Percentiles rank a stretch among this genome's conserved stretches.
Evolutionary conservation across 2,113 vertebrate genomes (phyloP).

Genomic region (Alexandromys fortis): DNA sequence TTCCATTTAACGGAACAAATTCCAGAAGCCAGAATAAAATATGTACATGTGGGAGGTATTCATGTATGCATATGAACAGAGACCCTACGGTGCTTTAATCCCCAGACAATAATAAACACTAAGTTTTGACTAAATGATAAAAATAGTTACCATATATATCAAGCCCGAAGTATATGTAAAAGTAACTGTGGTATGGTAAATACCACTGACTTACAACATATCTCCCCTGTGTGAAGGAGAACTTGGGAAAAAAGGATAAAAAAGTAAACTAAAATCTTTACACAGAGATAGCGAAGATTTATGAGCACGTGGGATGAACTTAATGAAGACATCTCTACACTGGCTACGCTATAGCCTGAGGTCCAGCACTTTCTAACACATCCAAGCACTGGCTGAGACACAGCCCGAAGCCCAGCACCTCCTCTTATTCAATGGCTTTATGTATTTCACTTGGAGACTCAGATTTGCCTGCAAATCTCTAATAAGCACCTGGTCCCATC

Average conservation of each 20-base stretch:
- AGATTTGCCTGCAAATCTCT: not conserved
- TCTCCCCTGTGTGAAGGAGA: not conserved
- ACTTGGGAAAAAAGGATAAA: not conserved
- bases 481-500: not conserved
- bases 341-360: not conserved
- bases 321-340: not conserved
- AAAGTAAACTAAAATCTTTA: not conserved
- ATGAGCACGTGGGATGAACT: constrained; percentile 13
- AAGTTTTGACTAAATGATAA: not conserved
- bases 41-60: not conserved
- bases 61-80: not conserved
- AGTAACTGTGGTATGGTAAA: constrained; percentile 3
- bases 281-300: constrained; percentile 19
- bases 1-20: constrained; percentile 17
- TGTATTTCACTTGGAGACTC: not conserved
- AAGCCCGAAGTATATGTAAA: constrained; percentile 15
- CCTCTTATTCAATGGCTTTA: not conserved
- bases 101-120: not conserved
- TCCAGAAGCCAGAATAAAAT: not conserved
- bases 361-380: not conserved
- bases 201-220: not conserved
- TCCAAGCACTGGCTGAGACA: not conserved
- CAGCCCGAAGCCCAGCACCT: not conserved
- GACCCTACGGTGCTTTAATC: not conserved
- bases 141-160: constrained; percentile 9